Evolutionary conservation across 2,113 vertebrate genomes (phyloP).

Genomic region (Arenaria interpres): DNA sequence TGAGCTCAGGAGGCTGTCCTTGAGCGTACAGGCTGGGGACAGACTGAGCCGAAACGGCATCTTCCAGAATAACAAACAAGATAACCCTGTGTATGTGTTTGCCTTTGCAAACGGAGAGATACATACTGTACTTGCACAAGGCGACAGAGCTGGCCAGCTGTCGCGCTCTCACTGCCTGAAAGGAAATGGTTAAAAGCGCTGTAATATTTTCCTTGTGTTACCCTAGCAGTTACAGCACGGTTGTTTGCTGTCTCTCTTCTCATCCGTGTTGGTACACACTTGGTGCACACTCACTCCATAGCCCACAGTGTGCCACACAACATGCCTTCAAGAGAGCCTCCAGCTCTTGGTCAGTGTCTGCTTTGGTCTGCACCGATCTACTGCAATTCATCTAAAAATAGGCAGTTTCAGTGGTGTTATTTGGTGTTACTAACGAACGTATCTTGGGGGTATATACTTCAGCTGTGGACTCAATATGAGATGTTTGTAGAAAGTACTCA

Average conservation of each 20-base stretch:
- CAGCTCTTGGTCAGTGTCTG: not conserved
- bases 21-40: not conserved
- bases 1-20: not conserved
- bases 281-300: not conserved
- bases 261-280: accelerated
- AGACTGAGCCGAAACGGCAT: not conserved
- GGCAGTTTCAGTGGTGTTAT: not conserved
- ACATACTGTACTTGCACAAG: not conserved
- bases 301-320: not conserved
- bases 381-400: not conserved
- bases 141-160: not conserved
- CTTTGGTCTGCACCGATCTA: not conserved
- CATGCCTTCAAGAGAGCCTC: not conserved
- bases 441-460: not conserved
- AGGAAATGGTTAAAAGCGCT: not conserved
- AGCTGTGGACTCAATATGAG: not conserved
- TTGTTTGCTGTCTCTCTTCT: not conserved
- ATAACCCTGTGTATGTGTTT: not conserved
- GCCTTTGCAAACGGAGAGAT: not conserved
- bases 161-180: not conserved
- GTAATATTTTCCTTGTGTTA: not conserved
- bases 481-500: not conserved
- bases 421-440: not conserved
- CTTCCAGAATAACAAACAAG: not conserved
- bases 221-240: not conserved